A percentile compares a stretch with the other conserved stretches of the same genome.
phyloP scores from a whole-genome alignment of 2,797 vertebrate genomes.

The Smutsia gigantea region DNA sequence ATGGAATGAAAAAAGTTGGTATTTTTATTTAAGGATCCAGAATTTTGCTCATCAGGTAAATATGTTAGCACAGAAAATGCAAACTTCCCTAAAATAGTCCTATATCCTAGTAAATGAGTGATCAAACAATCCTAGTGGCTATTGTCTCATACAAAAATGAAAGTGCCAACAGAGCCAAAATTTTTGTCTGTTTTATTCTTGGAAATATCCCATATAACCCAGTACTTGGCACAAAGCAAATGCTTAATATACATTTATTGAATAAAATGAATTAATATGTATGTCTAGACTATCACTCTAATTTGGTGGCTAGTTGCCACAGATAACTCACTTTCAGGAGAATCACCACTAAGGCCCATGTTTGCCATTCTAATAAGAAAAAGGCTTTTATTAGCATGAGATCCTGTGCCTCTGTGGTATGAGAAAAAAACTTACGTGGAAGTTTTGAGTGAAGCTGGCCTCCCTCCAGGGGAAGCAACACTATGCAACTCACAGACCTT shows the following conservation, averaged over 20 bases:
- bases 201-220: neutral
- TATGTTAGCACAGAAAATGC: neutral
- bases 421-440: too few relatives aligned
- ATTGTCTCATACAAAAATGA: neutral
- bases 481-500: neutral
- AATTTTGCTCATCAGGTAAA: slow-evolving; percentile 20
- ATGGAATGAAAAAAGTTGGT: neutral
- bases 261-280: neutral
- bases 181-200: neutral
- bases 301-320: neutral
- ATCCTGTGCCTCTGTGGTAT: neutral
- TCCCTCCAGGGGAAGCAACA: neutral
- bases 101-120: neutral
- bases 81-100: neutral
- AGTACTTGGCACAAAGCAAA: neutral
- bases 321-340: neutral
- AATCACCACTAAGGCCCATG: neutral
- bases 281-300: neutral
- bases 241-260: neutral
- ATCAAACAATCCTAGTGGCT: neutral
- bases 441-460: neutral
- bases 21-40: neutral
- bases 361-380: neutral
- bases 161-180: neutral
- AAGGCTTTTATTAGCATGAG: neutral